A percentile compares a stretch with the other conserved stretches of the same genome.
phyloP scores from a whole-genome alignment of 2,888 invertebrate genomes.

The Polia nebulosa region DNA sequence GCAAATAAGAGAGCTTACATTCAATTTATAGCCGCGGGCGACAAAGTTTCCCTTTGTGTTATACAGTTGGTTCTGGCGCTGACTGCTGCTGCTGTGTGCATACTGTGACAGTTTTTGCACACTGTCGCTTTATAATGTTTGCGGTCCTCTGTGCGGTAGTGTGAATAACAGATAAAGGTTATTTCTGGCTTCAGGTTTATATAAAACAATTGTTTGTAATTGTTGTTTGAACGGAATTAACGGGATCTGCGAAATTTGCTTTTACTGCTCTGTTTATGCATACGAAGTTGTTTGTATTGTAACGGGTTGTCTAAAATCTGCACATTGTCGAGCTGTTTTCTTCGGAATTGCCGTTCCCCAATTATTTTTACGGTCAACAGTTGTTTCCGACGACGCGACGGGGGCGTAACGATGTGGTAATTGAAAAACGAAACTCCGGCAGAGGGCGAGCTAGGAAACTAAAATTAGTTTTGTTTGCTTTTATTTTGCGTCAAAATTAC shows the following conservation, averaged over 20 bases:
- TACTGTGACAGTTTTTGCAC: conserved; percentile 73
- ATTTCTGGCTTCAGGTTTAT: conserved; percentile 66
- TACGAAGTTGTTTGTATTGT: conserved; percentile 45
- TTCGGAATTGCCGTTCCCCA: conserved; percentile 44
- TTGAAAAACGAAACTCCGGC: conserved; percentile 51
- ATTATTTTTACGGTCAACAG: conserved; percentile 61
- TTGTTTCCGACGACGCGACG: conserved; percentile 47
- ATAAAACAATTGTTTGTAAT: conserved; percentile 71
- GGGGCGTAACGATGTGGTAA: conserved; percentile 50
- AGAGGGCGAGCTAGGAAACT: conserved; percentile 29
- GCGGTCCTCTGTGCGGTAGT: conserved; percentile 62
- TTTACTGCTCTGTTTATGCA: conserved; percentile 61
- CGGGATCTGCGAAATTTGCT: conserved; percentile 63
- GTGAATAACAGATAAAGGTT: conserved; percentile 71
- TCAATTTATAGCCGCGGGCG: conserved; percentile 77
- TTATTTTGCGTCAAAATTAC: conserved; percentile 24
- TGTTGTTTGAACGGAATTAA: conserved; percentile 65
- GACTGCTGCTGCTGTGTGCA: conserved; percentile 64
- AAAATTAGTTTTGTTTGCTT: conserved; percentile 32
- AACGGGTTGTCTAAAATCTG: conserved; percentile 48
- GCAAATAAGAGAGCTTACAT: conserved; percentile 80
- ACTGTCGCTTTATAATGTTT: conserved; percentile 64
- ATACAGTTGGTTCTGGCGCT: conserved; percentile 68
- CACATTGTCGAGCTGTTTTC: conserved; percentile 38
- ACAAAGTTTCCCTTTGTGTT: conserved; percentile 75